These are phyloP conservation scores for Tetrao urogallus DNA, from an alignment of 2,113 vertebrate species.

Conservation along the genomic window DNA sequence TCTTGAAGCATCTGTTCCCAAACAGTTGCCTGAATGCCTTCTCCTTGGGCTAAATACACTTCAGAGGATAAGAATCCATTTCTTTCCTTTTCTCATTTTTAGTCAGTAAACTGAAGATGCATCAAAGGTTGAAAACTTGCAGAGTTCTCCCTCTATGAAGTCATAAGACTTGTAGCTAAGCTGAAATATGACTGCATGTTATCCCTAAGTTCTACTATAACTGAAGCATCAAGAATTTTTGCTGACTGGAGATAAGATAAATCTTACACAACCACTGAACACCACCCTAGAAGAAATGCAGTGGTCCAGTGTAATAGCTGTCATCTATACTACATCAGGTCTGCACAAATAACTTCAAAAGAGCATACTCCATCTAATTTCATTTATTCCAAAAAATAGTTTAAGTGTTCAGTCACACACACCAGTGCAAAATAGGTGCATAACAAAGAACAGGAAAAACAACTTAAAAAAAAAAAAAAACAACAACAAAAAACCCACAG, in stretches of 20 bases:
- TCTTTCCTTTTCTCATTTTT: background rate
- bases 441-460: background rate
- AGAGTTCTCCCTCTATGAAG: background rate
- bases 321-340: background rate
- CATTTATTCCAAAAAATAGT: background rate
- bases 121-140: background rate
- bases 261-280: background rate
- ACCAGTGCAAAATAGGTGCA: background rate
- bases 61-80: background rate
- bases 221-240: background rate
- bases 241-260: background rate
- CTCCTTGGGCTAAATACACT: background rate
- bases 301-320: background rate
- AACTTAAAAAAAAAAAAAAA: no score
- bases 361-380: background rate
- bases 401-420: background rate
- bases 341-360: background rate
- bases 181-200: background rate
- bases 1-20: background rate
- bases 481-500: background rate
- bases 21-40: background rate
- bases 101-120: background rate
- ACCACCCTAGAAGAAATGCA: background rate
- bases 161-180: background rate
- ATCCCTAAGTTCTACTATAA: background rate